Percentiles rank a stretch among this genome's conserved stretches.
Conservation (phyloP, 2,888 invertebrate species). For the Eupeodes latifasciatus region DNA sequence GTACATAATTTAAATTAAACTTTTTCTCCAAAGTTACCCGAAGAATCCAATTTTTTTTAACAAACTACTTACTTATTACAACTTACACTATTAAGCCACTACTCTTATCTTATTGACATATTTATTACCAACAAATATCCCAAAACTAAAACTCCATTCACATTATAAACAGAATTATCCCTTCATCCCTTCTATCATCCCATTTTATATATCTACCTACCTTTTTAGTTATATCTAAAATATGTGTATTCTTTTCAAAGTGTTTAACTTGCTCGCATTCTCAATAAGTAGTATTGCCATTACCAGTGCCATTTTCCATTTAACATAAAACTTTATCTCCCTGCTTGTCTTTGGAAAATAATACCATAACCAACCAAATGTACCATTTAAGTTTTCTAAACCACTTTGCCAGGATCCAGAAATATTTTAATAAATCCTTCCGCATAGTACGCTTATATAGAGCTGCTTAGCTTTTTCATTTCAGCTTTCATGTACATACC, state of each 20-base stretch:
- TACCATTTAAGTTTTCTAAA: conserved; percentile 33
- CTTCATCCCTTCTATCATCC: neutral
- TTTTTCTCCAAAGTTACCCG: neutral
- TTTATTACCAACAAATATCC: neutral
- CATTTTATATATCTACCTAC: too few relatives aligned
- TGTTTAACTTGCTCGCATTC: neutral
- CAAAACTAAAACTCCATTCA: neutral
- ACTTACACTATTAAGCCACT: neutral
- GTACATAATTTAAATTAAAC: neutral
- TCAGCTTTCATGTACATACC: conserved; percentile 52
- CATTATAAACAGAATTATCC: neutral
- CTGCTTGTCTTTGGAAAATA: neutral
- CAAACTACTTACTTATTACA: neutral
- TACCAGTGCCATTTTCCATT: neutral
- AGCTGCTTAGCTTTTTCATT: conserved; percentile 50
- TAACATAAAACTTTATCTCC: conserved; percentile 42
- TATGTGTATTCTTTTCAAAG: conserved; percentile 14
- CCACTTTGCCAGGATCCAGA: conserved; percentile 11
- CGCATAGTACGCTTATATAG: conserved; percentile 23
- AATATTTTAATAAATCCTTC: conserved; percentile 65
- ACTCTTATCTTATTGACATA: neutral
- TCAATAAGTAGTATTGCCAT: neutral
- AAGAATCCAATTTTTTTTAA: neutral
- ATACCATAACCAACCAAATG: conserved; percentile 18
- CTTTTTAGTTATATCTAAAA: neutral